A percentile compares a stretch with the other conserved stretches of the same genome.
Conservation (phyloP, 2,888 invertebrate genomes). For the Tridacna gigas region DNA sequence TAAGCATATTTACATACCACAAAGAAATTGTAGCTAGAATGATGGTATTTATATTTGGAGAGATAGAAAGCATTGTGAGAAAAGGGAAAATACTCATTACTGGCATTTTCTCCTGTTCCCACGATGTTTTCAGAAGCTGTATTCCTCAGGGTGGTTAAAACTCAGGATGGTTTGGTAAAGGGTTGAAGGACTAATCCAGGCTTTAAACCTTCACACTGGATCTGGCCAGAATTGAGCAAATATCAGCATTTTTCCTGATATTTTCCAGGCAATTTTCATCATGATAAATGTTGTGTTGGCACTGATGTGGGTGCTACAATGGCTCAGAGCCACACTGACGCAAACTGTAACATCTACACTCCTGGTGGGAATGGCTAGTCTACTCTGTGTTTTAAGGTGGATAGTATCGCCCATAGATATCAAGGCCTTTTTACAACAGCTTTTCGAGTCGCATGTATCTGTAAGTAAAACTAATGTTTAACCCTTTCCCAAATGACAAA, state of each 20-base stretch:
- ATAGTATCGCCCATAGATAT: background rate
- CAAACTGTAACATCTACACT: background rate
- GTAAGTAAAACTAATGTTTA: constrained; percentile 3
- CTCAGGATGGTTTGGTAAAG: no score
- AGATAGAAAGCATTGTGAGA: background rate
- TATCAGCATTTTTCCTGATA: background rate
- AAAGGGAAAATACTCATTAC: background rate
- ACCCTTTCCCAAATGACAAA: no score
- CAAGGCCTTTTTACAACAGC: background rate
- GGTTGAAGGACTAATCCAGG: no score
- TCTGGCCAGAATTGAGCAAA: no score
- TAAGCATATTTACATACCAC: no score
- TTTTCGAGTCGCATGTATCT: background rate
- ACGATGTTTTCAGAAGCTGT: background rate
- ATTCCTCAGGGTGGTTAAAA: no score
- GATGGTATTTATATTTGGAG: no score
- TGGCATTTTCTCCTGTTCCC: background rate
- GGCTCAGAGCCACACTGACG: background rate
- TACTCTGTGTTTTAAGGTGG: background rate
- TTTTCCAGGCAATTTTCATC: constrained; percentile 9
- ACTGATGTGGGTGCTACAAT: background rate
- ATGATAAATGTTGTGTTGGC: background rate
- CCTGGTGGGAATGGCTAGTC: background rate
- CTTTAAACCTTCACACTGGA: no score
- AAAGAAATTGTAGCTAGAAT: no score